Evolutionary conservation across 2,888 invertebrate species (phyloP), one percentile per base, ranked within the genome.

Genomic region (Zaprionus bogoriensis): DNA sequence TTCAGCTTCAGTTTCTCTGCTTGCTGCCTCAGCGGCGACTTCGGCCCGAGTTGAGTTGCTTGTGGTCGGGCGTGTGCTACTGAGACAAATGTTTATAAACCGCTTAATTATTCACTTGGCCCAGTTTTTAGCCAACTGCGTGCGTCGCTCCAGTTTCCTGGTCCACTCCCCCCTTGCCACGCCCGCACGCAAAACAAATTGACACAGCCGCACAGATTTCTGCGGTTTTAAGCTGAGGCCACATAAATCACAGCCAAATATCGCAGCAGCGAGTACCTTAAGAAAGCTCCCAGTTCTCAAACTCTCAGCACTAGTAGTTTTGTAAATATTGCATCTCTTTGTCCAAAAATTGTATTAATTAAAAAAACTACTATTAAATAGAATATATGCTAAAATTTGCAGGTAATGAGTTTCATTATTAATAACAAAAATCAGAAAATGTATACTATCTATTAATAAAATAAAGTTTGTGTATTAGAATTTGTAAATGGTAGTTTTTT

Each of bases 71-170:
- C 36, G 36, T 17, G 36, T 17, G 22, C 20, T 3, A n/a, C 74
- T 69, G 84, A 81, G 81, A 87, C 87, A 86, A 82, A 82, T 82
- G 81, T 87, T 87, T 87, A 73, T 84, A 82, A 82, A 82, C 87
- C 82, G 85, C 82, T 87, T 82, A 86, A 82, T 86, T 87, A 82
- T 83, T 82, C 87, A 86, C 84, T 86, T 86, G 81, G 65, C 87
- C 78, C 79, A 76, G 58, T 82, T 86, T 72, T 68, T 63, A 71
- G 66, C 50, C 54, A 64, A 57, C 47, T 68, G 55, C 67, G 67
- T 64, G 54, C 38, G 27, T 32, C 44, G 59, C 48, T 57, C 47
- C 38, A 44, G 36, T 47, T 51, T 63, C 64, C 48, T 65, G 32
- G 38, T 20, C 25, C 41, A 20, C 12, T 41, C n/a, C 5, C 39